These are phyloP conservation scores for Nyctibius grandis DNA, from an alignment of 2,797 vertebrate genomes.

Conservation along the genomic window DNA sequence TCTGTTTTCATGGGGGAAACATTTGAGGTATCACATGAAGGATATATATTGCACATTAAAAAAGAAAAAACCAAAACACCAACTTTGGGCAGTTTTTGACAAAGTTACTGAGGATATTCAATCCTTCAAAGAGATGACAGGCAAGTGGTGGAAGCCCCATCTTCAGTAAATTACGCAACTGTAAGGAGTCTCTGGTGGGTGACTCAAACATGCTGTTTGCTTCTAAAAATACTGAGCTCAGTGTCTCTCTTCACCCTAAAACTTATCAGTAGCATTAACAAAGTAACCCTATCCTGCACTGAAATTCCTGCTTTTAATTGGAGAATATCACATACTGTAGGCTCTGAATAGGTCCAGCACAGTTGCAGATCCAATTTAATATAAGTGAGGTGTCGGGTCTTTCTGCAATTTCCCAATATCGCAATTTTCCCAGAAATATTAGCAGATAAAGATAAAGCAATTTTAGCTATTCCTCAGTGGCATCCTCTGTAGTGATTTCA, in stretches of 20 bases:
- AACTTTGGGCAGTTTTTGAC: neutral
- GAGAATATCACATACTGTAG: neutral
- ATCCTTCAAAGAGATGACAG: neutral
- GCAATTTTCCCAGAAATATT: constrained; percentile 28
- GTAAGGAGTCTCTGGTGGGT: neutral
- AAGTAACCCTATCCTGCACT: neutral
- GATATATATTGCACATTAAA: neutral
- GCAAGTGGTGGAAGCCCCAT: neutral
- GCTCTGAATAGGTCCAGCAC: neutral
- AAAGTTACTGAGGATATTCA: neutral
- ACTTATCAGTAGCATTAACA: neutral
- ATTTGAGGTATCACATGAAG: neutral
- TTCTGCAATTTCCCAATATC: constrained; percentile 29
- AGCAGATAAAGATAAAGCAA: constrained; percentile 42
- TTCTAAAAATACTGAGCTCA: neutral
- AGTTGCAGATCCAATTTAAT: neutral
- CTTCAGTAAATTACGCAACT: neutral
- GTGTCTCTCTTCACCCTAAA: neutral
- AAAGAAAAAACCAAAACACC: neutral
- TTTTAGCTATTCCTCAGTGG: constrained; percentile 45
- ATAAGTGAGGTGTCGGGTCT: neutral
- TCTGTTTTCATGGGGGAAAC: neutral
- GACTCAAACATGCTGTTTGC: neutral
- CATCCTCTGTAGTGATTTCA: constrained; percentile 18
- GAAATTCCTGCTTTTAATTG: neutral